Evolutionary conservation across 2,888 invertebrate genomes (phyloP).

Genomic region (Cheilosia vulpina): DNA sequence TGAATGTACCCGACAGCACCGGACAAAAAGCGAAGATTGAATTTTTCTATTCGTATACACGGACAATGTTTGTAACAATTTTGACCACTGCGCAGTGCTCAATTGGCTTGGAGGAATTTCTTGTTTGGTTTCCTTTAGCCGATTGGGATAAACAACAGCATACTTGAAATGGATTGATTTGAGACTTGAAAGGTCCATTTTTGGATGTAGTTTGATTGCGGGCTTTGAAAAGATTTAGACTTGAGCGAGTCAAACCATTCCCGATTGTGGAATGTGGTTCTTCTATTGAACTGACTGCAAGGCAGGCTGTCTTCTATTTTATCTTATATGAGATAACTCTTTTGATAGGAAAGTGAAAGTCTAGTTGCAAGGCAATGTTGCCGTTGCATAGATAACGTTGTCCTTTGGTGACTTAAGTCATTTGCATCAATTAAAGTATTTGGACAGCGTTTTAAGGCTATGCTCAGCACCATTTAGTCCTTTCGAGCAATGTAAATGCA

Average conservation of each 20-base stretch:
- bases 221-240: slow-evolving; percentile 10
- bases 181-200: slow-evolving; percentile 40
- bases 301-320: background rate
- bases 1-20: slow-evolving; percentile 2
- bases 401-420: too few species aligned
- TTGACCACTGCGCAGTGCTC: slow-evolving; percentile 27
- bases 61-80: slow-evolving; percentile 40
- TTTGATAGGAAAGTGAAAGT: too few species aligned
- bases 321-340: background rate
- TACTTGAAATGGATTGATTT: slow-evolving; percentile 32
- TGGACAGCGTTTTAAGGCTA: too few species aligned
- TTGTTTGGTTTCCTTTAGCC: background rate
- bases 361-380: too few species aligned
- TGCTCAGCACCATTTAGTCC: too few species aligned
- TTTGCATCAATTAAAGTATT: too few species aligned
- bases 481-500: too few species aligned
- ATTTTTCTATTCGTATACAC: slow-evolving; percentile 15
- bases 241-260: slow-evolving; percentile 1
- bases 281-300: background rate
- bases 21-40: slow-evolving; percentile 49
- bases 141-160: slow-evolving; percentile 39
- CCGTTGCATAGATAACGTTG: too few species aligned
- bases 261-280: slow-evolving; percentile 21
- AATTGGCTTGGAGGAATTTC: background rate
- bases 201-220: slow-evolving; percentile 15